Evolutionary conservation across 2,888 invertebrate species (phyloP).

Genomic region (Tipula unca): DNA sequence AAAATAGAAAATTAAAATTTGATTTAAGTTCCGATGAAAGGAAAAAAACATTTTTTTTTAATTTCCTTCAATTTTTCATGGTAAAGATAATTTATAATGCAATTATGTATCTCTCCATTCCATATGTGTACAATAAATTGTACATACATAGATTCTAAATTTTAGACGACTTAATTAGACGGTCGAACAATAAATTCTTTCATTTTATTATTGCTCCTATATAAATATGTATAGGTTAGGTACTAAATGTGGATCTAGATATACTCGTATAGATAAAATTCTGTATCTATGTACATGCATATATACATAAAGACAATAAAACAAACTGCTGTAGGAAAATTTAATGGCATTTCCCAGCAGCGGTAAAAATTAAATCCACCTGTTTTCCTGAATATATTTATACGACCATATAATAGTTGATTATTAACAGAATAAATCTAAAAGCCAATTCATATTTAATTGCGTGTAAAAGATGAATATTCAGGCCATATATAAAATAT

Average conservation of each 20-base stretch:
- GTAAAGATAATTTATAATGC: background rate
- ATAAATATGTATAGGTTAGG: no score
- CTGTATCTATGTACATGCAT: background rate
- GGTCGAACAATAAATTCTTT: background rate
- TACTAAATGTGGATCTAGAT: background rate
- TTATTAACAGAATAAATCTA: background rate
- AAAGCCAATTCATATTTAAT: background rate
- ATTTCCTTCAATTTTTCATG: background rate
- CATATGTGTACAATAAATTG: no score
- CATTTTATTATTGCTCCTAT: no score
- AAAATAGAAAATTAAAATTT: background rate
- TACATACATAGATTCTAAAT: no score
- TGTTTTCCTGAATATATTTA: background rate
- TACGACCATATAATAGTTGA: background rate
- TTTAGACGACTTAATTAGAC: background rate
- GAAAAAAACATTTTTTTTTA: background rate
- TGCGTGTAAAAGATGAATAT: background rate
- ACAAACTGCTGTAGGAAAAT: background rate
- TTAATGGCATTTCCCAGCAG: background rate
- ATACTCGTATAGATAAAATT: background rate
- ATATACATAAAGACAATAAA: background rate
- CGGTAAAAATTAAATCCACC: background rate
- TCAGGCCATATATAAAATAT: background rate
- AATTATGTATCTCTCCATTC: no score
- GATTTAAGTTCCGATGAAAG: background rate